A percentile compares a stretch with the other conserved stretches of the same genome.
These are phyloP conservation scores for Drosophila trapezifrons DNA, from an alignment of 1,140 invertebrate species.

Conservation along the genomic window DNA sequence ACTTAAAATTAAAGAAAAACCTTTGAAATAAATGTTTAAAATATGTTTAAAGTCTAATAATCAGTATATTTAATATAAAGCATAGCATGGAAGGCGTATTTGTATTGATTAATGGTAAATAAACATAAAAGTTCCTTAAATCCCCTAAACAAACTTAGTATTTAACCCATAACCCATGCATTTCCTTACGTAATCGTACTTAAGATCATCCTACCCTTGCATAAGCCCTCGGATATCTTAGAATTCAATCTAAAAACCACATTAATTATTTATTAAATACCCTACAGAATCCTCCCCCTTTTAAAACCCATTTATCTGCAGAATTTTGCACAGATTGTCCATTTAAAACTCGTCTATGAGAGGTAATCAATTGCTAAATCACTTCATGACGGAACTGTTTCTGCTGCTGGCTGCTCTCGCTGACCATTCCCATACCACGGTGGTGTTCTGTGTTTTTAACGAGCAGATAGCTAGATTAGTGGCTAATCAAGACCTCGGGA, in stretches of 20 bases:
- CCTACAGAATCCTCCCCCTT: neutral
- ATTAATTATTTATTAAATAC: neutral
- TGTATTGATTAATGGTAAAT: neutral
- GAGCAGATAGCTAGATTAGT: conserved; percentile 46
- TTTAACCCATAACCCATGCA: neutral
- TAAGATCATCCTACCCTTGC: neutral
- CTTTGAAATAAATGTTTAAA: neutral
- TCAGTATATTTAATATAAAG: neutral
- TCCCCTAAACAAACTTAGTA: neutral
- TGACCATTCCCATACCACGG: conserved; percentile 13
- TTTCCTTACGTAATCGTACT: neutral
- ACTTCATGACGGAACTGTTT: conserved; percentile 42
- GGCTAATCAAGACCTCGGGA: conserved; percentile 39
- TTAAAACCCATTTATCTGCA: neutral
- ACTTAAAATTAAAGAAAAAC: neutral
- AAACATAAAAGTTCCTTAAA: too few species aligned
- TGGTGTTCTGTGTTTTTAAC: conserved; percentile 22
- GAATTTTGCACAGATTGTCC: conserved; percentile 15
- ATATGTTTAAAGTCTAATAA: neutral
- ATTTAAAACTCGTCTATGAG: conserved; percentile 22
- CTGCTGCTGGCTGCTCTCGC: conserved; percentile 8
- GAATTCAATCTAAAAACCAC: neutral
- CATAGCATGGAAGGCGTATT: neutral
- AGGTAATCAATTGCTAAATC: conserved; percentile 33
- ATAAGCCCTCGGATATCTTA: neutral